Percentiles rank a stretch among this genome's conserved stretches.
These are phyloP conservation scores for Philereme transversata DNA, from an alignment of 2,888 invertebrate species.

Conservation along the genomic window DNA sequence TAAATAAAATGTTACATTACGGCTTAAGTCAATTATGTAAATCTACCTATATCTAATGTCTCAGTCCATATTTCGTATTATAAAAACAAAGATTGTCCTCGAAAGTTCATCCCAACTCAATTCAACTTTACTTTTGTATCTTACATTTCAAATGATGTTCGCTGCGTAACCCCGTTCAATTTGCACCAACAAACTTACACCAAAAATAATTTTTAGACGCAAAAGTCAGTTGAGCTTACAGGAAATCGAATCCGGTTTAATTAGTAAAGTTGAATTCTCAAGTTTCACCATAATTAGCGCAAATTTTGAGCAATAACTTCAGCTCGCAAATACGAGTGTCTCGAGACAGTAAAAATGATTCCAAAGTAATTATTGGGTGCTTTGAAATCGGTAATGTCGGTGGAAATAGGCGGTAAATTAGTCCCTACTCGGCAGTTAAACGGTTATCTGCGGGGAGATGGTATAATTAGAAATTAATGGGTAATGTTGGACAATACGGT, in stretches of 20 bases:
- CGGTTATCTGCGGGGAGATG: conserved; percentile 6
- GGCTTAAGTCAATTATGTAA: too few species aligned
- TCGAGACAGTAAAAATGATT: conserved; percentile 36
- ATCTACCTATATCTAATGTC: too few species aligned
- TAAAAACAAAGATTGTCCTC: not conserved
- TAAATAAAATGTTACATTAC: too few species aligned
- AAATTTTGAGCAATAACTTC: conserved; percentile 60
- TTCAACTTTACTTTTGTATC: conserved; percentile 4
- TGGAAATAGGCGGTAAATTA: conserved; percentile 25
- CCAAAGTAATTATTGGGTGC: conserved; percentile 41
- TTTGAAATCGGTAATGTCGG: conserved; percentile 28
- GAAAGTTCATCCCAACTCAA: not conserved
- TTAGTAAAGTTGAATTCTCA: conserved; percentile 66
- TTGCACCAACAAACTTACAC: conserved; percentile 42
- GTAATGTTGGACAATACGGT: conserved; percentile 3
- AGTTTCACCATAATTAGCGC: conserved; percentile 60
- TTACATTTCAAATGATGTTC: not conserved
- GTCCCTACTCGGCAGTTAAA: conserved; percentile 21
- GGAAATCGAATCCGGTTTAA: conserved; percentile 68
- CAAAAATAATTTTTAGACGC: conserved; percentile 53
- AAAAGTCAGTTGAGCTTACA: conserved; percentile 53
- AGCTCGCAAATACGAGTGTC: conserved; percentile 15
- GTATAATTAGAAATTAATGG: conserved; percentile 16
- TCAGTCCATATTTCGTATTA: not conserved
- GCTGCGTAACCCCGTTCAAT: conserved; percentile 18